Percentiles rank a stretch among this genome's conserved stretches.
Conservation (phyloP, 2,888 invertebrate genomes). For the Therioaphis trifolii region DNA sequence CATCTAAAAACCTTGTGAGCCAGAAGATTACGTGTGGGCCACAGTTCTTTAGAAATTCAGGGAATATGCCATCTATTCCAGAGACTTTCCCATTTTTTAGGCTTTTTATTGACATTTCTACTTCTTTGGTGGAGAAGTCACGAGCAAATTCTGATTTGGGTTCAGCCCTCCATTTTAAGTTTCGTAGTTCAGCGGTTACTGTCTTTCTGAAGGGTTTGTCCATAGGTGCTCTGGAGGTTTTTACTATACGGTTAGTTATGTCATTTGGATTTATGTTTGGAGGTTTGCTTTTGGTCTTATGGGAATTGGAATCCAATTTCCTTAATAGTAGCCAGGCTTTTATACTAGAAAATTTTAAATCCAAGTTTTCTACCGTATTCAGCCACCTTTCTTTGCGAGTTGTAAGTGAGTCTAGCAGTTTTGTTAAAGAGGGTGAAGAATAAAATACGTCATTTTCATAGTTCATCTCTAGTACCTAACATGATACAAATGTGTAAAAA, state of each 20-base stretch:
- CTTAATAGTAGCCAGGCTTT: background rate
- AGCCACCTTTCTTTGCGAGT: constrained; percentile 4
- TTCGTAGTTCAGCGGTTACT: background rate
- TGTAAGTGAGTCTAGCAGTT: constrained; percentile 63
- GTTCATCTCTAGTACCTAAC: too few species aligned
- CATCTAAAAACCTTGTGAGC: background rate
- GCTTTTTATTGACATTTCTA: background rate
- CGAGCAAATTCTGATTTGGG: background rate
- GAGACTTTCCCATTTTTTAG: background rate
- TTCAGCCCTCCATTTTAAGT: background rate
- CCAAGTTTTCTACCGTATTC: background rate
- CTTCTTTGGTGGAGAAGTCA: background rate
- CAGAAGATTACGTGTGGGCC: background rate
- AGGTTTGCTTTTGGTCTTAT: background rate
- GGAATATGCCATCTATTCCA: background rate
- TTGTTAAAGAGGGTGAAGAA: background rate
- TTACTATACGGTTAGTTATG: background rate
- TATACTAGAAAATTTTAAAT: background rate
- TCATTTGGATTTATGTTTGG: background rate
- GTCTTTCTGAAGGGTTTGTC: background rate
- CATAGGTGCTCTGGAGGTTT: background rate
- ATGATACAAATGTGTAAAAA: too few species aligned
- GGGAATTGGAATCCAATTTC: background rate
- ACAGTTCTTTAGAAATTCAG: background rate
- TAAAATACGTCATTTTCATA: too few species aligned